These are phyloP conservation scores for Malacoraja senta DNA, from an alignment of 2,797 vertebrate genomes.

Conservation along the genomic window DNA sequence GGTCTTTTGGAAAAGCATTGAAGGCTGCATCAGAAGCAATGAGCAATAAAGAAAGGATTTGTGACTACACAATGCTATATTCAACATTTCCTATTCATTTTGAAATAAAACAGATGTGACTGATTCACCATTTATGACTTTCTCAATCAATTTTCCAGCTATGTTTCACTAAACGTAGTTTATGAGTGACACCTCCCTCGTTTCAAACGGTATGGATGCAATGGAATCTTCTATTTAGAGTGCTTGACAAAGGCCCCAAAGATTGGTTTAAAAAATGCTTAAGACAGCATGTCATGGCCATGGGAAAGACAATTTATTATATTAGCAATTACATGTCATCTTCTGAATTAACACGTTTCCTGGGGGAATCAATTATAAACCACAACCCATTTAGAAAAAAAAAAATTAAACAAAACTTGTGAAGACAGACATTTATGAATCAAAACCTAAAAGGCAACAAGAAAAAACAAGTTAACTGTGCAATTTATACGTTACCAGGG, in stretches of 20 bases:
- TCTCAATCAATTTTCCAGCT: neutral
- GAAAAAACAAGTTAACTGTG: neutral
- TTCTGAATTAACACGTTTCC: constrained; percentile 20
- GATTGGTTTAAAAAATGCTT: constrained; percentile 32
- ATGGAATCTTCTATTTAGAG: neutral
- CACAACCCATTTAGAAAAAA: constrained; percentile 6
- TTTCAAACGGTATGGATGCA: neutral
- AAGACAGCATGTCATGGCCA: constrained; percentile 28
- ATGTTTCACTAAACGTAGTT: neutral
- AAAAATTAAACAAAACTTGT: neutral
- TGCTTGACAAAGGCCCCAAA: neutral
- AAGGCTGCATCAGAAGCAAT: neutral
- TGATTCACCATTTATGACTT: neutral
- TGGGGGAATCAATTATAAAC: constrained; percentile 28
- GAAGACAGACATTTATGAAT: constrained; percentile 3
- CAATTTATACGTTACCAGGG: neutral
- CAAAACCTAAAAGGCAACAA: constrained; percentile 2
- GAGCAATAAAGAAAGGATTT: neutral
- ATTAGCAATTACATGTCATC: constrained; percentile 34
- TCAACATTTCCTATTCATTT: neutral
- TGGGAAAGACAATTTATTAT: constrained; percentile 35
- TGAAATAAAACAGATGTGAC: neutral
- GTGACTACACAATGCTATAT: neutral
- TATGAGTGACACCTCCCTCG: neutral
- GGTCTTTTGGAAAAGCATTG: neutral